Evolutionary conservation across 2,797 vertebrate species (phyloP), one percentile per base, ranked within the genome.

Genomic region (Linurgus olivaceus): DNA sequence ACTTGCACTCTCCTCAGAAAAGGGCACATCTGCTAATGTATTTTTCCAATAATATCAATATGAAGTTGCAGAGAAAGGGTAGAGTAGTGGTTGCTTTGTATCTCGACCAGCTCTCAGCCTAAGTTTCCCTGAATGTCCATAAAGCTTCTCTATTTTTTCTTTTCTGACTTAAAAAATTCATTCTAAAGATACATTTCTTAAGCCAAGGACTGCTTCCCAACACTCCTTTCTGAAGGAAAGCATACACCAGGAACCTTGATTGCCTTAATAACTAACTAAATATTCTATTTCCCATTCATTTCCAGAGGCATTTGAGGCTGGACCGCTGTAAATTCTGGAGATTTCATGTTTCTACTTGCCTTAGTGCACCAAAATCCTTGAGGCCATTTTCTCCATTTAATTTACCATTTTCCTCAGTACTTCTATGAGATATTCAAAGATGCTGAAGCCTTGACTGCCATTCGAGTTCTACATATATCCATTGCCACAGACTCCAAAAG

Each of bases 1-100:
- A 83, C 79, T 89, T 94, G 81, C 52, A 63, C 65, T 93, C 50
- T 93, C 17, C 37, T 71, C 40, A 51, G 44, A 63, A 86, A 94
- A 94, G 88, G 74, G 29, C 79, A 63, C 73, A 86, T 92, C 63
- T 71, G 42, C 80, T 95, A 93, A 95, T 88, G 76, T 82, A 68
- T 86, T 95, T 94, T 87, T 40, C 74, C 81, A 85, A 87, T 95
- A 86, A 90, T 29, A 48, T 93, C 75, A 93, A 70, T 40, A 66
- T n/a, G 51, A 97, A 93, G 59, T 83, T 78, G 59, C 66, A 91
- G 62, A 25, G 51, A 90, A 76, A 92, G 62, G 14, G 24, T 37
- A 79, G 35, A 74, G 71, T 47, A 68, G 48, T 42, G 37, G 10
- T 28, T 71, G 28, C 38, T 73, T 72, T 72, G 33, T 51, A 66